Conservation (phyloP, 2,888 invertebrate species). For the Beris chalybata region DNA sequence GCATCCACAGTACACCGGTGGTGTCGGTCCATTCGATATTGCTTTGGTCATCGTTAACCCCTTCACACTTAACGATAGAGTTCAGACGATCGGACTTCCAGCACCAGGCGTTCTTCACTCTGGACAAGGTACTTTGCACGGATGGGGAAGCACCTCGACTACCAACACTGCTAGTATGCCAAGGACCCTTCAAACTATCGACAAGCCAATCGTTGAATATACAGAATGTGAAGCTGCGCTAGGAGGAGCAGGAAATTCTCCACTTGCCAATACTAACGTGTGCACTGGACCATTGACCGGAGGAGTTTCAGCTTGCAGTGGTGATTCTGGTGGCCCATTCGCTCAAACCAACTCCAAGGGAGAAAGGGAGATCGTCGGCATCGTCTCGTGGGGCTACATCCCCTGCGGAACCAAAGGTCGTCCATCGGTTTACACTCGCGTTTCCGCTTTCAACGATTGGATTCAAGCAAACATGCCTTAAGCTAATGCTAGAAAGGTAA, state of each 20-base stretch:
- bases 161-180: constrained; percentile 41
- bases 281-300: constrained; percentile 56
- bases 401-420: constrained; percentile 55
- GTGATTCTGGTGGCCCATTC: constrained; percentile 55
- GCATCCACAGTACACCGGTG: constrained; percentile 50
- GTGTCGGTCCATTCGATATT: constrained; percentile 60
- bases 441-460: constrained; percentile 56
- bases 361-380: constrained; percentile 53
- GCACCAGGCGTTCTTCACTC: constrained; percentile 43
- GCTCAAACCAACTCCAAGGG: constrained; percentile 39
- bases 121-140: constrained; percentile 52
- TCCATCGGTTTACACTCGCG: constrained; percentile 58
- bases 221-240: constrained; percentile 43
- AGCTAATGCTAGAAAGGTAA: not conserved
- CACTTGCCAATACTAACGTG: constrained; percentile 51
- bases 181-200: constrained; percentile 48
- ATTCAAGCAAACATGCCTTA: constrained; percentile 34
- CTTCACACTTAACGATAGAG: constrained; percentile 47
- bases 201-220: constrained; percentile 47
- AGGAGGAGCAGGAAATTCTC: constrained; percentile 41
- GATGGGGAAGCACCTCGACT: constrained; percentile 53
- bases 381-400: constrained; percentile 59
- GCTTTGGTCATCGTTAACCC: constrained; percentile 56
- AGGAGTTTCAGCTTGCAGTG: constrained; percentile 56
- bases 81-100: constrained; percentile 54